Base-by-base conservation (phyloP, 2,888 invertebrate species). In the Patella pellucida region DNA sequence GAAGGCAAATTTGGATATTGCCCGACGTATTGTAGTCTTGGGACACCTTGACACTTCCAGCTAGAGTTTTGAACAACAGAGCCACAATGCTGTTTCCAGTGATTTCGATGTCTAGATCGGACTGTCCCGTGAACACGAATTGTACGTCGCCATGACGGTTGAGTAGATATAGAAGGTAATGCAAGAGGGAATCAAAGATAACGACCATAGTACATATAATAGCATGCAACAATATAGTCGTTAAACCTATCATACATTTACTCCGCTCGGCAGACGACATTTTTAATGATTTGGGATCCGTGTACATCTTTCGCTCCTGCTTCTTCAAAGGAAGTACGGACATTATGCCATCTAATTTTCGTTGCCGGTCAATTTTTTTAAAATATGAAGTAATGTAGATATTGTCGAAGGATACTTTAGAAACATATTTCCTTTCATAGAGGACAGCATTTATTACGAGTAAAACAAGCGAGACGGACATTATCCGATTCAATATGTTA, bases 291-390 rank as follows among this genome's bases (percentile, higher is more conserved):
- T n/a, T 68, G 12, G 68, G 19, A 27, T 73, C 68, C n/a, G 68
- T 68, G 52, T 73, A 73, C 41, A 54, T 52, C 23, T 68, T 73
- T 52, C 68, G 67, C 52, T 73, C 73, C 14, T 5, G 3, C 51
- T 68, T 54, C 52, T 68, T 73, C 68, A 73, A 31, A 2, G 73
- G 73, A 52, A 68, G 54, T 7, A 73, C 16, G 16, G 73, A 51
- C 27, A 68, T 68, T 23, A 23, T 68, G 14, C 68, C 9, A n/a
- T 68, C 68, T 11, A n/a, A 23, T 31, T 19, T 52, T 31, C 73
- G 16, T 15, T 62, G 16, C 12, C 54, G 27, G 68, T 73, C 68
- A 68, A 73, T 23, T 12, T 68, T 16, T 52, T 73, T 73, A 2
- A 73, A 51, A 12, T 68, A 27, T 5, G 23, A 27, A 9, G 68